Evolutionary conservation across 1,140 invertebrate genomes (phyloP), one percentile per base, ranked within the genome.

Genomic region (Anoplolepis gracilipes): DNA sequence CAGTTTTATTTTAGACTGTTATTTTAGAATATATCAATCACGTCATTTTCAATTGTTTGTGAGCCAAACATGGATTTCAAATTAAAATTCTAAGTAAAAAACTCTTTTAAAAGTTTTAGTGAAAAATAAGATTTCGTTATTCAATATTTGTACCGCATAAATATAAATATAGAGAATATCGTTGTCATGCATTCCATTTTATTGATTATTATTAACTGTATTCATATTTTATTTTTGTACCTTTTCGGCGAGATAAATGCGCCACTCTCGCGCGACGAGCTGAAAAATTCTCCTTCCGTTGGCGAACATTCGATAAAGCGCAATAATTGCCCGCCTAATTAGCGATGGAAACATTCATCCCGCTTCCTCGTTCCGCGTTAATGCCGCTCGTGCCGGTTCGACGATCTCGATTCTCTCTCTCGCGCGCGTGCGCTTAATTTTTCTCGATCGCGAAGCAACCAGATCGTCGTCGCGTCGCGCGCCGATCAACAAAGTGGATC

Each of bases 401-500:
- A 81, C 49, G 49, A 72, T 81, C 78, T 57, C 36, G 33, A 57
- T 22, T n/a, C 25, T 77, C 61, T 30, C 22, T 33, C 28, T 0
- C 11, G 3, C 61, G 25, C 28, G n/a, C 1, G 4, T 36, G 22
- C 0, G 1, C 19, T 19, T 33, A 22, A 79, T 78, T 89, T 88
- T 88, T 78, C 64, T 10, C 86, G 79, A 84, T 85, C 82, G 25
- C 36, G 42, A 85, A 67, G 69, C 87, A 81, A 79, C 59, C 79
- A 59, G 87, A 88, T 79, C 73, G 75, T 33, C 65, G 75, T 49
- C 65, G 62, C 25, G 57, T 33, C 39, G 42, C 65, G 36, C n/a
- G 57, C 39, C 30, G 46, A 89, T 81, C 78, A 13, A 72, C 65
- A 70, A 70, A 88, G 75, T 85, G 82, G 84, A 81, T 88, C 86